These are phyloP conservation scores for Nycteola revayana DNA, from an alignment of 2,888 invertebrate genomes.

Conservation along the genomic window DNA sequence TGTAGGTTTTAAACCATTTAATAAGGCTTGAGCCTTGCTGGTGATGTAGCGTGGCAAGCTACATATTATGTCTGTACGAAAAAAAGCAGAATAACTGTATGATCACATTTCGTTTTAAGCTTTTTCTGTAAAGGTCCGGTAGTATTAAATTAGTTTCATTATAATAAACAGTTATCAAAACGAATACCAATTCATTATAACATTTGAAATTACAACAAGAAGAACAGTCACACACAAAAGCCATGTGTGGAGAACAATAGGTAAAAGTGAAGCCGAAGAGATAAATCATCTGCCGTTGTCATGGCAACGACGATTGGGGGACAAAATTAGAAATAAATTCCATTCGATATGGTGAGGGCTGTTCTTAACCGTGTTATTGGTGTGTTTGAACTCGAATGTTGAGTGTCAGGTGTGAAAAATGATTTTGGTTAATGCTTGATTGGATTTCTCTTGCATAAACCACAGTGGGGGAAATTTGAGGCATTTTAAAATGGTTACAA, in stretches of 20 bases:
- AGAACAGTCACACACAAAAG: slow-evolving; percentile 32
- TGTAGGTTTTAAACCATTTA: too few relatives aligned
- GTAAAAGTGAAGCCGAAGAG: slow-evolving; percentile 28
- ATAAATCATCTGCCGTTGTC: slow-evolving; percentile 30
- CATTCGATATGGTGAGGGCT: slow-evolving; percentile 31
- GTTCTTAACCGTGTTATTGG: slow-evolving; percentile 30
- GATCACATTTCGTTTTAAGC: too few relatives aligned
- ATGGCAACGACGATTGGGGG: slow-evolving; percentile 30
- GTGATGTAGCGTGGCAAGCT: too few relatives aligned
- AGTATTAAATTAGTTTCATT: too few relatives aligned
- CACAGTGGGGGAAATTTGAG: too few relatives aligned
- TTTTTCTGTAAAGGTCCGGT: too few relatives aligned
- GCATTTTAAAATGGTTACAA: too few relatives aligned
- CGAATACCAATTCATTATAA: too few relatives aligned
- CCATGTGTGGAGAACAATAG: slow-evolving; percentile 29
- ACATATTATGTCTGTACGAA: too few relatives aligned
- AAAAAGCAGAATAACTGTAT: too few relatives aligned
- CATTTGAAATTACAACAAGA: slow-evolving; percentile 27
- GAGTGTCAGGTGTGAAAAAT: slow-evolving; percentile 36
- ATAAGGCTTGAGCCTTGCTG: too few relatives aligned
- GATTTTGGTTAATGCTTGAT: slow-evolving; percentile 31
- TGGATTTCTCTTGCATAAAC: not conserved
- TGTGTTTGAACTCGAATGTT: slow-evolving; percentile 30
- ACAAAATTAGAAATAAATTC: slow-evolving; percentile 36
- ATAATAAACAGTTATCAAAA: too few relatives aligned